Evolutionary conservation across 37 sponge, comb jelly and placozoan species (phyloP), one percentile per base, ranked within the genome.

Genomic region (Cliona cf. orientalis): DNA sequence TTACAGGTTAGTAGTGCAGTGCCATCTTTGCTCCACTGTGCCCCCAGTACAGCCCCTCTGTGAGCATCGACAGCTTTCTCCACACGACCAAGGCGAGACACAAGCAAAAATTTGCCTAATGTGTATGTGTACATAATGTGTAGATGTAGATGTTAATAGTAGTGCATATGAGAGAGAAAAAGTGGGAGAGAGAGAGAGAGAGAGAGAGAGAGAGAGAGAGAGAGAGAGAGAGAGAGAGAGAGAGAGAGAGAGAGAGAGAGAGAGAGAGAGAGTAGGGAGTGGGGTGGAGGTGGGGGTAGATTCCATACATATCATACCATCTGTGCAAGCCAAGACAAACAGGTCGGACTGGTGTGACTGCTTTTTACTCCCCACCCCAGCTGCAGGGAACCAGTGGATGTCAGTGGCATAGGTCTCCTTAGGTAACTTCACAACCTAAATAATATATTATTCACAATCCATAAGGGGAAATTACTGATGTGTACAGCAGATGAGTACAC

Each of bases 31-130:
- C 91, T 90, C 98, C 98, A 98, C 42, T 81, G 66, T 21, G 82
- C 71, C 12, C 89, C 90, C 26, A 98, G 89, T 2, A 98, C 93
- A 42, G 98, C 98, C 76, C 98, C 98, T 63, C 72, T 92, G 89
- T 98, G 98, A 12, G 88, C 96, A 46, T 98, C 98, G 14, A 91
- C 87, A 25, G 89, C 55, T 65, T 93, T 98, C 84, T 95, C 98
- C 53, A 98, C 91, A 44, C 93, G 74, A 42, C 98, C 98, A 58
- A 74, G 58, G 14, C 80, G 79, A 11, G 98, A 93, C 14, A 98
- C 60, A 21, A 95, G 79, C 34, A 91, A 71, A 44, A 98, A 88
- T 43, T 79, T 86, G 42, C 97, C 96, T 95, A 58, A 28, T 43
- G 19, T 61, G 49, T 0, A 26, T 39, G 26, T 29, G 21, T 21